These are phyloP conservation scores for Prosopocoilus inquinatus DNA, from an alignment of 2,888 invertebrate species.

Conservation along the genomic window DNA sequence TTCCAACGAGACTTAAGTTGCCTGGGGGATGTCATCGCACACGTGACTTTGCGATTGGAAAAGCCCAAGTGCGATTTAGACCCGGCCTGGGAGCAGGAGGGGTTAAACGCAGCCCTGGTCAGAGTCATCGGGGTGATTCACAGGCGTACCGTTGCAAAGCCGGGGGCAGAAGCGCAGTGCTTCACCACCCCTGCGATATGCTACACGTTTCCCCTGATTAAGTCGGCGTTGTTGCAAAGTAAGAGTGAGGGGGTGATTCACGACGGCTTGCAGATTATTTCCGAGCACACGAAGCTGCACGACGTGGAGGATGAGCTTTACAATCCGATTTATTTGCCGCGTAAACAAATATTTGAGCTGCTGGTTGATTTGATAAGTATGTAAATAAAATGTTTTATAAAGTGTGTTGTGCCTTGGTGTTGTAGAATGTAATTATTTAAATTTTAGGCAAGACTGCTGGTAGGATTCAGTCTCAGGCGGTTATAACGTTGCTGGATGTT, in stretches of 20 bases:
- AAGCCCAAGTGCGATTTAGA: constrained; percentile 81
- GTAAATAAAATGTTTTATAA: constrained; percentile 38
- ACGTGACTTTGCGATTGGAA: constrained; percentile 70
- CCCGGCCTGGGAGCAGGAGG: constrained; percentile 72
- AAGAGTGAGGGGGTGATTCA: constrained; percentile 10
- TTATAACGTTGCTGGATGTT: constrained; percentile 77
- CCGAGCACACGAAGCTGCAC: constrained; percentile 67
- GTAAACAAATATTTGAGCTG: constrained; percentile 76
- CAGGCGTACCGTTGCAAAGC: constrained; percentile 51
- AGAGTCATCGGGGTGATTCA: constrained; percentile 63
- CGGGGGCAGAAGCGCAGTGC: constrained; percentile 29
- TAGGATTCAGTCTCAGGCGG: constrained; percentile 74
- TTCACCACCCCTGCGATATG: constrained; percentile 77
- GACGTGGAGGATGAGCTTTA: constrained; percentile 48
- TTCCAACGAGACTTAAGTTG: constrained; percentile 49
- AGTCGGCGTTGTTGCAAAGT: constrained; percentile 55
- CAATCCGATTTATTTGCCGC: constrained; percentile 77
- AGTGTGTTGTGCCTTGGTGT: background rate
- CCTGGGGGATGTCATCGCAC: constrained; percentile 63
- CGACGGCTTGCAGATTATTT: constrained; percentile 60
- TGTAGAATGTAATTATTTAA: background rate
- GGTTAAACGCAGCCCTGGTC: constrained; percentile 59
- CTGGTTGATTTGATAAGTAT: constrained; percentile 74
- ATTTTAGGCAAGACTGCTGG: constrained; percentile 60
- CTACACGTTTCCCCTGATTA: constrained; percentile 78